phyloP scores from a whole-genome alignment of 2,113 vertebrate genomes.

The Pelecanus crispus region DNA sequence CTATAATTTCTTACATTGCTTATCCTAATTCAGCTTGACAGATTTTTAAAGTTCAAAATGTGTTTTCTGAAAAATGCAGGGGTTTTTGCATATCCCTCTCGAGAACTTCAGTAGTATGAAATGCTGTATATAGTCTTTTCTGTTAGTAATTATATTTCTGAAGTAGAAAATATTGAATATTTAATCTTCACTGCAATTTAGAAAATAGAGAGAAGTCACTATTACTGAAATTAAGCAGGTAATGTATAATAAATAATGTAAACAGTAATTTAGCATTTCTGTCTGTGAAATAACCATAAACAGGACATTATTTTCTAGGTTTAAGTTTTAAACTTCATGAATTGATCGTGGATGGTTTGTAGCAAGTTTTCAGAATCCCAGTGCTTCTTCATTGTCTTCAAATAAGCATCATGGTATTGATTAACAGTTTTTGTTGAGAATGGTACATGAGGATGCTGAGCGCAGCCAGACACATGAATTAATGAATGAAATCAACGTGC shows the following conservation, averaged over 20 bases:
- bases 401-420: neutral
- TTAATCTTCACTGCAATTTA: neutral
- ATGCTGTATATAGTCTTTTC: neutral
- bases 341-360: neutral
- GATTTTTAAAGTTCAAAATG: neutral
- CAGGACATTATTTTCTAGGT: neutral
- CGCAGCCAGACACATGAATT: neutral
- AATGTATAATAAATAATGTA: neutral
- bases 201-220: neutral
- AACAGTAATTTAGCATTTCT: neutral
- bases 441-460: neutral
- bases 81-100: neutral
- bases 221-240: neutral
- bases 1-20: neutral
- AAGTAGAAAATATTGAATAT: neutral
- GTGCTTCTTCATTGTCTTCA: neutral
- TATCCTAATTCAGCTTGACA: neutral
- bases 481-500: neutral
- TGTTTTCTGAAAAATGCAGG: neutral
- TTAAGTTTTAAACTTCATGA: neutral
- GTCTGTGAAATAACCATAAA: neutral
- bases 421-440: neutral
- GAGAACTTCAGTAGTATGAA: neutral
- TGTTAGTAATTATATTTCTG: neutral
- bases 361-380: neutral